Evolutionary conservation across 1,140 invertebrate genomes (phyloP), one percentile per base, ranked within the genome.

Genomic region (Colletes latitarsis): DNA sequence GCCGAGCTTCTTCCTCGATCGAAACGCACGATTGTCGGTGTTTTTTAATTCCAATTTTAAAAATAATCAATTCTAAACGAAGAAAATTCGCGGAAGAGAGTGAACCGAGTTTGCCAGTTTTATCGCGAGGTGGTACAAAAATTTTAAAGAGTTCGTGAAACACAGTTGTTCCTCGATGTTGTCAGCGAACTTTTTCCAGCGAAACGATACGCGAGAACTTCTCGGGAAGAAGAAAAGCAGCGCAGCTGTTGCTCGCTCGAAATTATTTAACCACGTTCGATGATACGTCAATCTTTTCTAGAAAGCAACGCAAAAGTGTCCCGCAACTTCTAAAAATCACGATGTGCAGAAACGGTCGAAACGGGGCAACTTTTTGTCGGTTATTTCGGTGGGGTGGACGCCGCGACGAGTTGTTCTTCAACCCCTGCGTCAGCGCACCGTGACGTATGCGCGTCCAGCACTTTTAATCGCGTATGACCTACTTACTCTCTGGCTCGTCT

Each of bases 401-500:
- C 19, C 60, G 57, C 53, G 17, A 52, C 49, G 41, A 62, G 53
- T 69, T 77, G 72, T 81, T 69, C 53, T 62, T 49, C 57, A 77
- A 14, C 39, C 55, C 39, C 66, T 67, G 41, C 73, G 60, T 55
- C 73, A 66, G 55, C 53, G 41, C 30, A 8, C 43, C 39, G 66
- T 81, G 79, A 81, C 79, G 79, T 77, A 77, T 76, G 62, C 78
- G 21, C 21, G 71, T 80, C 78, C 78, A 60, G 41, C 30, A 75
- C 74, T 81, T 81, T 81, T 77, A 76, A 76, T 77, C 79, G 73
- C 79, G 63, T 15, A 41, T 77, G 79, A 81, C 79, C 79, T 67
- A 77, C 64, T 77, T 81, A 76, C 8, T 8, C 43, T 19, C 9
- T 4, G 4, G 5, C 43, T 43, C 55, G 10, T 68, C 79, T 57